Evolutionary conservation across 2,888 invertebrate species (phyloP), one percentile per base, ranked within the genome.

Genomic region (Erebia ligea): DNA sequence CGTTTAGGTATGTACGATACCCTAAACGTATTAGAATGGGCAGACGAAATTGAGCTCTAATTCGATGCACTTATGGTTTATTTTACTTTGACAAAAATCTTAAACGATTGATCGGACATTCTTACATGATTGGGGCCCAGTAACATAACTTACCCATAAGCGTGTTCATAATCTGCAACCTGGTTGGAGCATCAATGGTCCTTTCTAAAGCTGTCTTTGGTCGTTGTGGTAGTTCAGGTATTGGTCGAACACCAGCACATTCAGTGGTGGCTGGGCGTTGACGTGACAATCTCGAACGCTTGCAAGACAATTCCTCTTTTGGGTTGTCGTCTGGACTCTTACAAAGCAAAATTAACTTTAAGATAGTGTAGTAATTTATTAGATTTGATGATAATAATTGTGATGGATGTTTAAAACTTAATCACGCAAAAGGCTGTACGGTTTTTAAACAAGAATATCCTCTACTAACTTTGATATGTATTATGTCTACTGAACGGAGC

Each of bases 241-340:
- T 17, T 0, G 88, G 88, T n/a, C 92, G 77, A 0, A 72, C 25
- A 1, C 92, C 91, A 0, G 82, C 87, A 34, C 85, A 81, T 68
- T 90, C 92, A 0, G 90, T 90, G 2, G 92, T 92, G 0, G 89
- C 89, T 1, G 92, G 92, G 2, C 92, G 85, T 3, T 83, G 81
- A 0, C 84, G 76, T 19, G 9, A 15, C 34, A 50, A 45, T 48
- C 21, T 57, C 17, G 13, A 40, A 34, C 34, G 17, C 13, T 54
- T 64, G 40, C 17, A 8, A 17, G 17, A 11, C 13, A 54, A 19
- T n/a, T 34, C 40, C 54, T 40, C 64, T 11, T 34, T 54, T 10
- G 40, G 13, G 34, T 34, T 15, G 40, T 54, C 1, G 52, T 54
- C 10, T 54, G 52, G 15, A 64, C 40, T 64, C 64, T 64, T 54